Percentiles rank a stretch among this genome's conserved stretches.
phyloP scores from a whole-genome alignment of 1,140 invertebrate genomes.

The Tachypleus tridentatus region DNA sequence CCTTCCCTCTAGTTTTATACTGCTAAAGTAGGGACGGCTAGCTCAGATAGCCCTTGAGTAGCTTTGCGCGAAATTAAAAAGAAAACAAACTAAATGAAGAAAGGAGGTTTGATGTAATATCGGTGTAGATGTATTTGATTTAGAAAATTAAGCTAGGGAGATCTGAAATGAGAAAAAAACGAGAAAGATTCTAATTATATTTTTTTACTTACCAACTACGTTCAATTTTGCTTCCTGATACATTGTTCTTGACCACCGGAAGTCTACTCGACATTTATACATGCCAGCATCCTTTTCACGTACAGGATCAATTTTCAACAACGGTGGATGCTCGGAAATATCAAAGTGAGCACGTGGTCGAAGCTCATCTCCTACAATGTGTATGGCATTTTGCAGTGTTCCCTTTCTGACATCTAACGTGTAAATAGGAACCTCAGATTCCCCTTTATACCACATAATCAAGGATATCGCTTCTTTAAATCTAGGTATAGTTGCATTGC shows the following conservation, averaged over 20 bases:
- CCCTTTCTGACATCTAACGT: slow-evolving; percentile 29
- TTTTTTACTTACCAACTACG: slow-evolving; percentile 20
- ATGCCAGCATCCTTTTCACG: slow-evolving; percentile 16
- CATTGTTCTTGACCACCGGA: slow-evolving; percentile 20
- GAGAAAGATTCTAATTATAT: no score
- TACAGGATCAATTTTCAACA: slow-evolving; percentile 20
- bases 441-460: slow-evolving; percentile 66
- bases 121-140: no score
- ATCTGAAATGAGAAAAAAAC: no score
- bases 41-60: no score
- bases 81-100: no score
- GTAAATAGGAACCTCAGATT: slow-evolving; percentile 57
- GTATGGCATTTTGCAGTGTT: slow-evolving; percentile 15
- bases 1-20: no score
- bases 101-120: no score
- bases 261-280: slow-evolving; percentile 25
- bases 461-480: slow-evolving; percentile 57
- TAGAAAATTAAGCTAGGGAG: no score
- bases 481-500: slow-evolving; percentile 58
- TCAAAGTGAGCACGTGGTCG: slow-evolving; percentile 19
- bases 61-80: no score
- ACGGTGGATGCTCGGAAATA: slow-evolving; percentile 9
- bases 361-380: slow-evolving; percentile 17
- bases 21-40: no score
- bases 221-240: slow-evolving; percentile 18